A percentile compares a stretch with the other conserved stretches of the same genome.
These are phyloP conservation scores for Manis pentadactyla DNA, from an alignment of 2,797 vertebrate species.

Conservation along the genomic window DNA sequence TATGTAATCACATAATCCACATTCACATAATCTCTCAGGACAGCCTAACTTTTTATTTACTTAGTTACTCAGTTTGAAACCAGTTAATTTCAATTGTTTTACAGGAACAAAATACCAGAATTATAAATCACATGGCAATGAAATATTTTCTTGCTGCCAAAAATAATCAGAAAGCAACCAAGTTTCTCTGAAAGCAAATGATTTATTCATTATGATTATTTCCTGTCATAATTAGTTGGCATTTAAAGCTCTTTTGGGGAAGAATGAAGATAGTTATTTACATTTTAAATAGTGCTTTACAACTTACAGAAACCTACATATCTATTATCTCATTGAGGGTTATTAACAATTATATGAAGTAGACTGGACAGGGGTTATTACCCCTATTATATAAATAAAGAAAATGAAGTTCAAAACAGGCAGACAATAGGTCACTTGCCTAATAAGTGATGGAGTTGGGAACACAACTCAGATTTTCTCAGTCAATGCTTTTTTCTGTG, in stretches of 20 bases:
- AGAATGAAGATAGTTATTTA: neutral
- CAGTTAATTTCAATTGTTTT: neutral
- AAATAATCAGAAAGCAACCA: constrained; percentile 36
- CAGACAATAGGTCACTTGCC: neutral
- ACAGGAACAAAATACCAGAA: neutral
- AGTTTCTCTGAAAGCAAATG: neutral
- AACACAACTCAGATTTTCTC: neutral
- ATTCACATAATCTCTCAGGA: neutral
- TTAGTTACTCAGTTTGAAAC: constrained; percentile 11
- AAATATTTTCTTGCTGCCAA: neutral
- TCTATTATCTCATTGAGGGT: neutral
- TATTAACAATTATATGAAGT: neutral
- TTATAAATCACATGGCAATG: constrained; percentile 10
- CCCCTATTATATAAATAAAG: neutral
- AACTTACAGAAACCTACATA: neutral
- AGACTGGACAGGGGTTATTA: neutral
- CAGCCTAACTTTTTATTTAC: neutral
- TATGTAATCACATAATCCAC: neutral
- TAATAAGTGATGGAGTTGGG: neutral
- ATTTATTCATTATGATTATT: constrained; percentile 38
- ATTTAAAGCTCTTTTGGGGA: neutral
- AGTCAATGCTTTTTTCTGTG: neutral
- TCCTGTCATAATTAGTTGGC: neutral
- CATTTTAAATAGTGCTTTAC: neutral
- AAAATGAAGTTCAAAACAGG: neutral